phyloP scores from a whole-genome alignment of 2,797 vertebrate species.

The Ficedula albicollis region DNA sequence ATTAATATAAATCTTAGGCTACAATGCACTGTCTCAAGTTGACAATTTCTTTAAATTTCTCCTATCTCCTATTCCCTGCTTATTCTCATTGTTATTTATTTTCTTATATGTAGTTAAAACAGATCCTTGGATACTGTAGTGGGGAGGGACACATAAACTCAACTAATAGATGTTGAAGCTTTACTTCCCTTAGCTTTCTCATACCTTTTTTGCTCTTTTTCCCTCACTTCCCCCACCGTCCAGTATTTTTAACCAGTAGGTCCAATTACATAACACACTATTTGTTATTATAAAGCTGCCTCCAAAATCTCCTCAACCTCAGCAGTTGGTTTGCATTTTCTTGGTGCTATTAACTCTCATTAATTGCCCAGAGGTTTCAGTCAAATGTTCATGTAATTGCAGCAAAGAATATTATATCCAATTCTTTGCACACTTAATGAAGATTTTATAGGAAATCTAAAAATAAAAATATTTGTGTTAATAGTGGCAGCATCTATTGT shows the following conservation, averaged over 20 bases:
- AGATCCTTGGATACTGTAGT: background rate
- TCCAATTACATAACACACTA: background rate
- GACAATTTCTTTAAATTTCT: background rate
- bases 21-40: background rate
- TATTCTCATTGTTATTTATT: background rate
- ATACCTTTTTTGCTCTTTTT: background rate
- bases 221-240: too few species aligned
- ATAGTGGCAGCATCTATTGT: background rate
- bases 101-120: background rate
- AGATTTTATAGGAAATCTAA: conserved; percentile 35
- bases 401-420: background rate
- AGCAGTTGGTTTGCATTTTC: background rate
- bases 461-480: conserved; percentile 36
- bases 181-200: background rate
- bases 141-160: background rate
- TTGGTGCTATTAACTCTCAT: background rate
- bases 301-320: background rate
- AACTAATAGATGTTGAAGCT: background rate
- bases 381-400: background rate
- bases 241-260: background rate
- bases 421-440: background rate
- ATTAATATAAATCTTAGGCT: background rate
- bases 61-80: background rate
- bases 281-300: background rate
- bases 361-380: background rate